These are phyloP conservation scores for Kradibia gibbosae DNA, from an alignment of 1,140 invertebrate genomes.

Conservation along the genomic window DNA sequence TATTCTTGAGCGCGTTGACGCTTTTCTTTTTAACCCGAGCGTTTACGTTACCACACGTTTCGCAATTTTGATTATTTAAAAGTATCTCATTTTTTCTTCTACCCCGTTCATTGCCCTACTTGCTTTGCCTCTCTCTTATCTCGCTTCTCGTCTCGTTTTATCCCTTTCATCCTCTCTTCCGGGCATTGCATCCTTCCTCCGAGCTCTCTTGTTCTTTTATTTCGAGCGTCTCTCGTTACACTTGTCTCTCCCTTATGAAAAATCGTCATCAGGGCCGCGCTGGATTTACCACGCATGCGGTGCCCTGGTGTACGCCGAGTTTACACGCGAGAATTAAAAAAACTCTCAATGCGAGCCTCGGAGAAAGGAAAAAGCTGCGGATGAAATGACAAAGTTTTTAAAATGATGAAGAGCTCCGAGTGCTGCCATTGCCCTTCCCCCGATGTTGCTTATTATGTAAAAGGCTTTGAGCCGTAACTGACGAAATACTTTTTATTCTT, in stretches of 20 bases:
- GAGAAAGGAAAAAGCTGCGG: neutral
- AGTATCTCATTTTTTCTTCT: neutral
- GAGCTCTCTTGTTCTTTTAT: slow-evolving; percentile 12
- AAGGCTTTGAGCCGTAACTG: too few relatives aligned
- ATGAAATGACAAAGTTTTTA: neutral
- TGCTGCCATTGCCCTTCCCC: neutral
- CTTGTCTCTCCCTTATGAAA: neutral
- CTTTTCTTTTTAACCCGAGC: too few relatives aligned
- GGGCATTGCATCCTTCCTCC: neutral
- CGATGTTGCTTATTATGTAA: neutral
- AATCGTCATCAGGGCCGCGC: neutral
- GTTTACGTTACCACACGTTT: neutral
- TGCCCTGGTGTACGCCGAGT: neutral
- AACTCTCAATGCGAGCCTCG: neutral
- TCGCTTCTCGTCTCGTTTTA: neutral
- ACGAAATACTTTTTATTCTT: too few relatives aligned
- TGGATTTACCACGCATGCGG: neutral
- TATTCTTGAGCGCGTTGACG: too few relatives aligned
- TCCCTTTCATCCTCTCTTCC: slow-evolving; percentile 8
- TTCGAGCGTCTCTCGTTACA: slow-evolving; percentile 35
- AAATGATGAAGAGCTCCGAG: neutral
- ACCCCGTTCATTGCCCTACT: neutral
- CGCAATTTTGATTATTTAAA: neutral
- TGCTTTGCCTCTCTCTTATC: neutral
- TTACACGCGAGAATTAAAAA: neutral